These are phyloP conservation scores for Conomelus anceps DNA, from an alignment of 2,888 invertebrate species.

Conservation along the genomic window DNA sequence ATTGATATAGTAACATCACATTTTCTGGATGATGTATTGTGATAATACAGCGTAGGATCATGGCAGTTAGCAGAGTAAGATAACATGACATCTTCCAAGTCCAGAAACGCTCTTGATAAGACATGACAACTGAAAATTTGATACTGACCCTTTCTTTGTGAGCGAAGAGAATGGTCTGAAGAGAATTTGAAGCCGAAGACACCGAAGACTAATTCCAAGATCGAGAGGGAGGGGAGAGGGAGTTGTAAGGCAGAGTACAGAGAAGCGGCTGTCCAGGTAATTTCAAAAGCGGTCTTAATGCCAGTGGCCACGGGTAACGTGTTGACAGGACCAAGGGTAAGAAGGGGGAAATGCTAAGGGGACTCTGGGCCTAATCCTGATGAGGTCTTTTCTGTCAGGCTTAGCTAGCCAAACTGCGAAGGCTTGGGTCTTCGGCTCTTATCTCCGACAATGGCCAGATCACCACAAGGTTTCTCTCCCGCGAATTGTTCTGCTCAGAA, in stretches of 20 bases:
- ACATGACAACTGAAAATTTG: neutral
- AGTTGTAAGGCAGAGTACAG: neutral
- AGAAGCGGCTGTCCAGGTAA: neutral
- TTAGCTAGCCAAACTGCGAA: neutral
- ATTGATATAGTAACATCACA: no score
- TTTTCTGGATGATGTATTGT: no score
- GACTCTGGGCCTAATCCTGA: neutral
- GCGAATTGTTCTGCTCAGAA: neutral
- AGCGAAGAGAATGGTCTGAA: neutral
- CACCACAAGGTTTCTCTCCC: neutral
- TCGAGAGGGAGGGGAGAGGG: neutral
- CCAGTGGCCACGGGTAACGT: neutral
- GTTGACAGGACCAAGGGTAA: neutral
- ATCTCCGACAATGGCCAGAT: neutral
- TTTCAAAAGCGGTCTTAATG: neutral
- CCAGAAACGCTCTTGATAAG: no score
- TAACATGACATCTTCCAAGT: no score
- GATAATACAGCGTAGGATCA: no score
- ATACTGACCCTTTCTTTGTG: neutral
- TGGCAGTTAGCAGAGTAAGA: no score
- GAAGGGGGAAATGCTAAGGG: neutral
- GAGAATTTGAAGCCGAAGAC: neutral
- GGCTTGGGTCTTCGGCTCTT: neutral
- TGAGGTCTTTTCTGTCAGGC: neutral
- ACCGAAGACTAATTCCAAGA: neutral